These are phyloP conservation scores for Mylabris phalerata DNA, from an alignment of 1,140 invertebrate species.

Conservation along the genomic window DNA sequence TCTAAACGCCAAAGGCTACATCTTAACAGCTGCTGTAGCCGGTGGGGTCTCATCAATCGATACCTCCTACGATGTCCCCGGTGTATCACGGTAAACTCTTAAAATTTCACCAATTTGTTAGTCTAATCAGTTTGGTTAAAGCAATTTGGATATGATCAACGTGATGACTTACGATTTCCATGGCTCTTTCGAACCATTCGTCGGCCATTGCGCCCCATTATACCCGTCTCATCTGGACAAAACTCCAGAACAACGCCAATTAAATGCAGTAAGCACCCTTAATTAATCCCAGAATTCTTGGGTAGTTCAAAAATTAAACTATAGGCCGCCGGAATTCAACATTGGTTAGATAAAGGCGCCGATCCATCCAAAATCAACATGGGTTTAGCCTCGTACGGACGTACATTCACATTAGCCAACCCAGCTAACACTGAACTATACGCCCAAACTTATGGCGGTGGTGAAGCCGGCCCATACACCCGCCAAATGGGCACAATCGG, in stretches of 20 bases:
- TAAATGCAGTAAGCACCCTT: constrained; percentile 33
- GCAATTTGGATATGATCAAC: constrained; percentile 54
- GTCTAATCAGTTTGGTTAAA: constrained; percentile 9
- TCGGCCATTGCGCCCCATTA: constrained; percentile 52
- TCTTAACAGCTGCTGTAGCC: constrained; percentile 1
- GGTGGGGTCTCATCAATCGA: constrained; percentile 1
- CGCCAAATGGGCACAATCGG: constrained; percentile 60
- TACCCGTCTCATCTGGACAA: constrained; percentile 45
- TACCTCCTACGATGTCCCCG: constrained; percentile 2
- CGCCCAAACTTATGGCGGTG: constrained; percentile 47
- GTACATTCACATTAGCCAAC: constrained; percentile 55
- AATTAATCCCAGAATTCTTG: not conserved
- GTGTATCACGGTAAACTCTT: not conserved
- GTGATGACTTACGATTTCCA: constrained; percentile 62
- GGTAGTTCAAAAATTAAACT: not conserved
- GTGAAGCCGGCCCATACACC: constrained; percentile 63
- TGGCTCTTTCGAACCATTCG: constrained; percentile 51
- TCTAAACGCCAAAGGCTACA: not conserved
- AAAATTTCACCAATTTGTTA: not conserved
- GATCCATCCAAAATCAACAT: constrained; percentile 55
- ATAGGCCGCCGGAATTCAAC: constrained; percentile 35
- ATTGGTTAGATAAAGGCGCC: constrained; percentile 41
- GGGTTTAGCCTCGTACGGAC: constrained; percentile 59
- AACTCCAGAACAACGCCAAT: constrained; percentile 11
- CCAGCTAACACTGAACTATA: constrained; percentile 46